A percentile compares a stretch with the other conserved stretches of the same genome.
phyloP scores from a whole-genome alignment of 2,113 vertebrate genomes.

The Phasianus colchicus region DNA sequence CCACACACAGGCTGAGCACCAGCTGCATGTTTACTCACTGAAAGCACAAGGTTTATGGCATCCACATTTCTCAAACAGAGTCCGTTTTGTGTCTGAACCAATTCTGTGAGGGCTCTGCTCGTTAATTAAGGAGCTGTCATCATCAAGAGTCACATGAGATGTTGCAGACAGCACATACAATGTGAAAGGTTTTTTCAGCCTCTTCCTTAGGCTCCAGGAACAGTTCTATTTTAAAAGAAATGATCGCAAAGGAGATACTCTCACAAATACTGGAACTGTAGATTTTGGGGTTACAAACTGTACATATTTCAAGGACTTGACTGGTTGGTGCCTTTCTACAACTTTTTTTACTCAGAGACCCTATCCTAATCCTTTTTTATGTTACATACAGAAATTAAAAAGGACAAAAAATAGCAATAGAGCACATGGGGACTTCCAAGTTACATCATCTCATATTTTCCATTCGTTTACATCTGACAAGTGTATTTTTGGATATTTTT shows the following conservation, averaged over 20 bases:
- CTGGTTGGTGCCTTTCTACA: no score
- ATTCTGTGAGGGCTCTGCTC: not conserved
- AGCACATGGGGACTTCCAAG: not conserved
- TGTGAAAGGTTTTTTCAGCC: not conserved
- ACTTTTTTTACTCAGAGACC: not conserved
- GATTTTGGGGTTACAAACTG: not conserved
- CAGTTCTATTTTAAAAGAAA: not conserved
- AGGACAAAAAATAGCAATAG: not conserved
- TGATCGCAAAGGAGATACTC: not conserved
- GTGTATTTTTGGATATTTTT: not conserved
- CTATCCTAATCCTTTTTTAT: not conserved
- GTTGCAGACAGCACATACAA: not conserved
- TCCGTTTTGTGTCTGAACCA: not conserved
- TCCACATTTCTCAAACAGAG: not conserved
- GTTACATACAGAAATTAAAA: not conserved
- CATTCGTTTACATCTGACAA: no score
- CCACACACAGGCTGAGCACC: not conserved
- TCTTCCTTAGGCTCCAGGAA: not conserved
- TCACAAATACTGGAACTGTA: not conserved
- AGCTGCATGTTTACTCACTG: not conserved
- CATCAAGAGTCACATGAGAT: not conserved
- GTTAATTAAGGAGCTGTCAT: not conserved
- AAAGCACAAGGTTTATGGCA: not conserved
- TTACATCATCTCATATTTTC: not conserved
- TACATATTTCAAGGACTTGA: not conserved